Percentiles rank a stretch among this genome's conserved stretches.
These are phyloP conservation scores for Craniophora ligustri DNA, from an alignment of 2,888 invertebrate genomes.

Conservation along the genomic window DNA sequence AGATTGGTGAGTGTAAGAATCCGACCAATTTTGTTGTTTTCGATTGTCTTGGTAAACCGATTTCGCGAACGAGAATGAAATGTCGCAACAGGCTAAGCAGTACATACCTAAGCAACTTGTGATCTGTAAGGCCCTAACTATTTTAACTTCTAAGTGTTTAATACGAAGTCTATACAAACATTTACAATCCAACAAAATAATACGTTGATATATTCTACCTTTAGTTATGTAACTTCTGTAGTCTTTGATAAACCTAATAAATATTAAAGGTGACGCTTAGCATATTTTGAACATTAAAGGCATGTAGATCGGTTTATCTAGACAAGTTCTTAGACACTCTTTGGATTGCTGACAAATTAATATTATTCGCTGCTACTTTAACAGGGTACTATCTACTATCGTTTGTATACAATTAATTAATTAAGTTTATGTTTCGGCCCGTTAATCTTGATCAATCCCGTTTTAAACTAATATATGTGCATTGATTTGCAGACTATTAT, in stretches of 20 bases:
- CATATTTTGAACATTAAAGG: constrained; percentile 13
- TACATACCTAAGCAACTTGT: too few species aligned
- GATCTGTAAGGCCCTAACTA: too few species aligned
- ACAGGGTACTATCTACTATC: constrained; percentile 18
- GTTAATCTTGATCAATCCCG: constrained; percentile 53
- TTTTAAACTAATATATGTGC: constrained; percentile 46
- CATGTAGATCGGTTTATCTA: constrained; percentile 52
- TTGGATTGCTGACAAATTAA: constrained; percentile 41
- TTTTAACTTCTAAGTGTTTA: too few species aligned
- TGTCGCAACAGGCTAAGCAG: too few species aligned
- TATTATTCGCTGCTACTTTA: constrained; percentile 24
- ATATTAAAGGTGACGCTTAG: constrained; percentile 24
- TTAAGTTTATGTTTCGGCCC: constrained; percentile 47
- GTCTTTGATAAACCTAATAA: constrained; percentile 7
- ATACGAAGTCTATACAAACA: too few species aligned
- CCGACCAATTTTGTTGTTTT: constrained; percentile 83
- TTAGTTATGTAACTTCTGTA: neutral
- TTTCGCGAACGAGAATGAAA: neutral
- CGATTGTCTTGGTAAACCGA: constrained; percentile 50
- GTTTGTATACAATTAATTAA: constrained; percentile 31
- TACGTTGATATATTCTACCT: too few species aligned
- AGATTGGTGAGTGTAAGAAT: constrained; percentile 97
- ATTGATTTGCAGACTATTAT: constrained; percentile 45
- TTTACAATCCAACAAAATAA: too few species aligned
- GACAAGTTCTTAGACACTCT: constrained; percentile 56